Conservation (phyloP, 2,797 vertebrate genomes). For the Taenioides sp. region DNA sequence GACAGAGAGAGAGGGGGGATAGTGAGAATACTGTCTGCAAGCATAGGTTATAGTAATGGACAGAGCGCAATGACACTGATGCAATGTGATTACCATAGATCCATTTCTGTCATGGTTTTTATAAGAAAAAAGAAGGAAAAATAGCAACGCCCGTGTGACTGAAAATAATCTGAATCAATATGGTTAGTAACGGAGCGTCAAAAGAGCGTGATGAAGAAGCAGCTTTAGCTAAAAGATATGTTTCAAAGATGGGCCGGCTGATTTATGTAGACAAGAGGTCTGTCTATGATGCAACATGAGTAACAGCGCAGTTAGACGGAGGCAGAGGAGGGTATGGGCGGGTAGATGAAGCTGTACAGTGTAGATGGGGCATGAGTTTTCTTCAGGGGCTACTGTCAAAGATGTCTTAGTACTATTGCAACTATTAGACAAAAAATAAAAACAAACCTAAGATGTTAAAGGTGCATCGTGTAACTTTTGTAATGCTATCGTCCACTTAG, state of each 20-base stretch:
- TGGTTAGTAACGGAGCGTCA: slow-evolving; percentile 61
- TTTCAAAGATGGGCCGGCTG: slow-evolving; percentile 63
- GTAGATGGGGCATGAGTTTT: slow-evolving; percentile 36
- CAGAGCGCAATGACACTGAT: slow-evolving; percentile 60
- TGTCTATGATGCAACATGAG: slow-evolving; percentile 63
- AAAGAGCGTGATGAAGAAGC: slow-evolving; percentile 65
- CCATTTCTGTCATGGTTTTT: slow-evolving; percentile 71
- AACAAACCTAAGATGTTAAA: too few relatives aligned
- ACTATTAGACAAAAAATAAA: too few relatives aligned
- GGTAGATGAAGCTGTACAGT: slow-evolving; percentile 15
- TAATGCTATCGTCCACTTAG: too few relatives aligned
- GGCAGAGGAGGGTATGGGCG: slow-evolving; percentile 21
- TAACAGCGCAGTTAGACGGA: slow-evolving; percentile 47
- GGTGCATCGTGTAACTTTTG: too few relatives aligned
- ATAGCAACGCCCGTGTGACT: slow-evolving; percentile 46
- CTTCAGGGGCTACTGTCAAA: slow-evolving; percentile 41
- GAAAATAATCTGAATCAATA: slow-evolving; percentile 76
- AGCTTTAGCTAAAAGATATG: slow-evolving; percentile 70
- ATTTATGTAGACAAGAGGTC: slow-evolving; percentile 58
- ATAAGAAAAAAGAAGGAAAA: slow-evolving; percentile 36
- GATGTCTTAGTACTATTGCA: background rate
- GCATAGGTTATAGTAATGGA: slow-evolving; percentile 67
- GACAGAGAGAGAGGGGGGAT: background rate
- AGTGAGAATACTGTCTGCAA: slow-evolving; percentile 38
- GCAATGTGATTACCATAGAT: slow-evolving; percentile 80